A percentile compares a stretch with the other conserved stretches of the same genome.
Evolutionary conservation across 2,888 invertebrate genomes (phyloP).

Genomic region (Xestia xanthographa): DNA sequence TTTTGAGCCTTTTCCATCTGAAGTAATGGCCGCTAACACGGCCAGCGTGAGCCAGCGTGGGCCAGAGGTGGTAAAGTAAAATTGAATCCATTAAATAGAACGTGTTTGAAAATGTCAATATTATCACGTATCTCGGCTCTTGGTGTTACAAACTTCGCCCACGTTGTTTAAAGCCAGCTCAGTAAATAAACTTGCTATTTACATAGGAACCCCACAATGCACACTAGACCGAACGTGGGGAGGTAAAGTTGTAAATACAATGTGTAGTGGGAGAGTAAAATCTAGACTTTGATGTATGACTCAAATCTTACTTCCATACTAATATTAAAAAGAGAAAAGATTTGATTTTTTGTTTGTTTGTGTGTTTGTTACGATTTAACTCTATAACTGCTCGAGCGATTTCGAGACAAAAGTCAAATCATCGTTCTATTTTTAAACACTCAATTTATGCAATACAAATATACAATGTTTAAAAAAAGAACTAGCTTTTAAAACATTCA

Average conservation of each 20-base stretch:
- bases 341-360: too few species aligned
- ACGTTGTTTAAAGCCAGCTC: slow-evolving; percentile 33
- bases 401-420: neutral
- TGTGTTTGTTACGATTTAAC: too few species aligned
- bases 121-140: slow-evolving; percentile 30
- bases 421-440: neutral
- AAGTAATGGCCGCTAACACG: neutral
- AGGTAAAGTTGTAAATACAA: slow-evolving; percentile 26
- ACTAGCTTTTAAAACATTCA: slow-evolving; percentile 4
- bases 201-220: slow-evolving; percentile 36
- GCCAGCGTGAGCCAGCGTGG: neutral
- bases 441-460: neutral
- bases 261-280: neutral
- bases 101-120: slow-evolving; percentile 39
- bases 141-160: slow-evolving; percentile 32
- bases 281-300: slow-evolving; percentile 7
- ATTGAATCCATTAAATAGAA: slow-evolving; percentile 25
- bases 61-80: neutral
- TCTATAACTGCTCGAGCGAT: too few species aligned
- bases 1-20: neutral
- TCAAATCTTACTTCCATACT: too few species aligned
- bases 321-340: too few species aligned
- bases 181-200: slow-evolving; percentile 55
- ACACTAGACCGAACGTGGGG: slow-evolving; percentile 20
- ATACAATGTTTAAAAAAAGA: slow-evolving; percentile 10